Base-by-base conservation (phyloP, 92 coral and sea anemone genomes). In the Phenganax subtilis region DNA sequence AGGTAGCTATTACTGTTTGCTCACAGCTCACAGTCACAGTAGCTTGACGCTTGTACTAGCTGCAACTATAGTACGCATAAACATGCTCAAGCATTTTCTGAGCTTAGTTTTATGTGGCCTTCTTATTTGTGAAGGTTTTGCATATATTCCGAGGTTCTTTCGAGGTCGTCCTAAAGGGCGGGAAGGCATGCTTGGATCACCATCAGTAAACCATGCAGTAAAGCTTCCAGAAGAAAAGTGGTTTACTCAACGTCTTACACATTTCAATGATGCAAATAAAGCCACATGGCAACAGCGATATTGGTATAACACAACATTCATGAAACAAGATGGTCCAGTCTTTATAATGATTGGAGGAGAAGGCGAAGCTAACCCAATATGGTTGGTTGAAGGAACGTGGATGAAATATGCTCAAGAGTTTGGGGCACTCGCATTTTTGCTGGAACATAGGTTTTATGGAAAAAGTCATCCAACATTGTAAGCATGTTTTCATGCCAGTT, bases 271-370 rank as follows among this genome's bases (percentile, higher is more conserved):
- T 66, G 91, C 98, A 0, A 90, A 94, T 84, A 85, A 87, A 60
- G 81, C 85, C 51, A 94, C 92, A 0, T 94, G 98, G 98, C 80
- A 90, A 62, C 98, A 94, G 69, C 88, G 98, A 51, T 94, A 88
- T 79, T 94, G 90, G 82, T 90, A 82, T 80, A 94, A 94, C 65
- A 90, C 88, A 56, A 85, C 89, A 0, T 90, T 90, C 37, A 84
- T 89, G 71, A 80, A 72, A 65, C 85, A 82, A n/a, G 94, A 87
- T 65, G 91, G 98, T 14, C 94, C 98, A 5, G 97, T 94, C 51
- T 94, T 94, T 85, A 81, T 94, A 52, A 90, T 90, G 97, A 90
- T 94, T 47, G 98, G 98, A 60, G 98, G 98, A 12, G 98, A 94
- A 87, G 98, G 98, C 47, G 88, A 90, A 16, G 94, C 97, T 14